These are phyloP conservation scores for Xyrichtys novacula DNA, from an alignment of 2,797 vertebrate genomes.

Conservation along the genomic window DNA sequence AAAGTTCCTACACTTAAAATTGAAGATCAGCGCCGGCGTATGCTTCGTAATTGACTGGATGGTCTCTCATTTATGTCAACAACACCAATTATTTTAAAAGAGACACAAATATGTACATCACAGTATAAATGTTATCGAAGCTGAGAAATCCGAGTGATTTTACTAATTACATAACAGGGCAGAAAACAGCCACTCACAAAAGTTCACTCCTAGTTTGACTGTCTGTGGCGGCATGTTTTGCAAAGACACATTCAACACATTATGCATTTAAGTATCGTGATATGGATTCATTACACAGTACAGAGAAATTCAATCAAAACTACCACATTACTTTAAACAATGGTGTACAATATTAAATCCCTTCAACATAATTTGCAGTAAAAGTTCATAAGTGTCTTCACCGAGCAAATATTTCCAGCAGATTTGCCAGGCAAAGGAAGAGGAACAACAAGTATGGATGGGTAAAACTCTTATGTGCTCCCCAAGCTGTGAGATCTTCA, in stretches of 20 bases:
- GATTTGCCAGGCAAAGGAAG: background rate
- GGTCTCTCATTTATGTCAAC: background rate
- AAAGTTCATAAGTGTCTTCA: conserved; percentile 2
- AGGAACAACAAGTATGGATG: background rate
- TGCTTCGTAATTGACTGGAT: background rate
- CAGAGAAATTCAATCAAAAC: background rate
- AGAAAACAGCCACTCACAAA: conserved; percentile 1
- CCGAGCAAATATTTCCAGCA: background rate
- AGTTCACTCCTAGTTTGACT: background rate
- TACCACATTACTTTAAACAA: background rate
- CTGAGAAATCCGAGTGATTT: background rate
- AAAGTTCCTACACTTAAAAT: background rate
- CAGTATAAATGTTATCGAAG: background rate
- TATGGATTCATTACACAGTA: background rate
- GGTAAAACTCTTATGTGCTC: background rate
- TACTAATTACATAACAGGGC: background rate
- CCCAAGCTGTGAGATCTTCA: background rate
- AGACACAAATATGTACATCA: background rate
- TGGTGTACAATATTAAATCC: background rate
- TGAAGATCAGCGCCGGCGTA: background rate
- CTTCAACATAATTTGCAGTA: background rate
- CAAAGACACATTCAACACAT: background rate
- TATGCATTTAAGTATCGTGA: background rate
- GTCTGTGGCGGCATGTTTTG: background rate
- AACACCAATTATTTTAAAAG: background rate